Conservation (phyloP, 1,140 invertebrate species). For the Brachionus asplanchnoidis region DNA sequence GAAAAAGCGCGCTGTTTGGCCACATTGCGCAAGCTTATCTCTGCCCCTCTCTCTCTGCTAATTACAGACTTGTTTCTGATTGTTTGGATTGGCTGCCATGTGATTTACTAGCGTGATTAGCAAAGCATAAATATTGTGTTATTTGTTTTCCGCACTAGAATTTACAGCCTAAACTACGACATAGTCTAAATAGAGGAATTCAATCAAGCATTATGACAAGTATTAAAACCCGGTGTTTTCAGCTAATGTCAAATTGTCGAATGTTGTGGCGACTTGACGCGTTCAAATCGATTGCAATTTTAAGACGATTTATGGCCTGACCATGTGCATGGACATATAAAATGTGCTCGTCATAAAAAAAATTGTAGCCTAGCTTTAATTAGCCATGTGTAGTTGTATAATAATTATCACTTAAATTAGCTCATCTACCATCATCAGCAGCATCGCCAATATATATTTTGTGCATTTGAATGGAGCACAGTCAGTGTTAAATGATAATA, state of each 20-base stretch:
- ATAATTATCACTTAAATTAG: constrained; percentile 38
- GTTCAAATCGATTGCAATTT: constrained; percentile 13
- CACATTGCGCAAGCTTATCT: not conserved
- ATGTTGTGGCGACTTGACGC: not conserved
- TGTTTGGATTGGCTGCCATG: not conserved
- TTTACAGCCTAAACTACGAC: constrained; percentile 29
- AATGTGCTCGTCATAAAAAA: not conserved
- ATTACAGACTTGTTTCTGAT: not conserved
- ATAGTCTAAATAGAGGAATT: constrained; percentile 7
- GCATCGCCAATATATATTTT: not conserved
- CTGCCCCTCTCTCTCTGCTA: not conserved
- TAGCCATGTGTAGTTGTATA: constrained; percentile 32
- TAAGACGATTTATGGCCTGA: not conserved
- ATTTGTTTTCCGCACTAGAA: constrained; percentile 29
- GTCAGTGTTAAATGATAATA: constrained; percentile 29
- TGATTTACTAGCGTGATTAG: constrained; percentile 28
- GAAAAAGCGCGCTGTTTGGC: not conserved
- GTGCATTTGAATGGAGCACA: not conserved
- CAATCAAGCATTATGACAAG: constrained; percentile 33
- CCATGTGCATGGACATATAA: not conserved
- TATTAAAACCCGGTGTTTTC: constrained; percentile 19
- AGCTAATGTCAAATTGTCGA: constrained; percentile 2
- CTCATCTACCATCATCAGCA: not conserved
- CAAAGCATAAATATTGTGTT: constrained; percentile 35
- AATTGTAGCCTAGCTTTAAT: not conserved